Percentiles rank a stretch among this genome's conserved stretches.
phyloP scores from a whole-genome alignment of 2,797 vertebrate species.

The Sciurus vulgaris region DNA sequence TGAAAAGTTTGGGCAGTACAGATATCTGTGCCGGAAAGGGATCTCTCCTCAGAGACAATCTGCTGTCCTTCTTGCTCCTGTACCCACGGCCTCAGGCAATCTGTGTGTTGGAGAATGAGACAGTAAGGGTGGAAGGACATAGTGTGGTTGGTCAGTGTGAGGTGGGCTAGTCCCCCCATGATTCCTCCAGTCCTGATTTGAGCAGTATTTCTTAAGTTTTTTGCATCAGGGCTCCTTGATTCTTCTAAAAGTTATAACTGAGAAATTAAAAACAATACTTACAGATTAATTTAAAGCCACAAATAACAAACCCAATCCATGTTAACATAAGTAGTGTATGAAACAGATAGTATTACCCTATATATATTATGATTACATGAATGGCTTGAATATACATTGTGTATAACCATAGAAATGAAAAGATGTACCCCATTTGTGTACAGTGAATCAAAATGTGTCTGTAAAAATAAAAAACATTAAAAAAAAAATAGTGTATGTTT shows the following conservation, averaged over 20 bases:
- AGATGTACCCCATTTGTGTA: no score
- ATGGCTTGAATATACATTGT: no score
- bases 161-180: rapidly evolving
- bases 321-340: not conserved
- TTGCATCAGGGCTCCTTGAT: not conserved
- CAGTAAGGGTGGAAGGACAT: no score
- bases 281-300: not conserved
- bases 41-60: not conserved
- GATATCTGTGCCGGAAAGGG: not conserved
- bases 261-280: not conserved
- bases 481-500: not conserved
- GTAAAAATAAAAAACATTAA: no score
- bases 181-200: not conserved
- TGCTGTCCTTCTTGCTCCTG: no score
- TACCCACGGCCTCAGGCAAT: not conserved
- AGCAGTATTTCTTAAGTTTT: rapidly evolving
- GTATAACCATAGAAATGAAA: no score
- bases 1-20: not conserved
- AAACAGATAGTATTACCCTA: no score
- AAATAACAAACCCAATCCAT: not conserved
- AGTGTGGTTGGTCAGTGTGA: rapidly evolving
- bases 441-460: no score
- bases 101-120: not conserved
- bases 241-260: not conserved
- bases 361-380: no score